These are phyloP conservation scores for Axea sp. DNA, from an alignment of 2,888 invertebrate genomes.

Conservation along the genomic window DNA sequence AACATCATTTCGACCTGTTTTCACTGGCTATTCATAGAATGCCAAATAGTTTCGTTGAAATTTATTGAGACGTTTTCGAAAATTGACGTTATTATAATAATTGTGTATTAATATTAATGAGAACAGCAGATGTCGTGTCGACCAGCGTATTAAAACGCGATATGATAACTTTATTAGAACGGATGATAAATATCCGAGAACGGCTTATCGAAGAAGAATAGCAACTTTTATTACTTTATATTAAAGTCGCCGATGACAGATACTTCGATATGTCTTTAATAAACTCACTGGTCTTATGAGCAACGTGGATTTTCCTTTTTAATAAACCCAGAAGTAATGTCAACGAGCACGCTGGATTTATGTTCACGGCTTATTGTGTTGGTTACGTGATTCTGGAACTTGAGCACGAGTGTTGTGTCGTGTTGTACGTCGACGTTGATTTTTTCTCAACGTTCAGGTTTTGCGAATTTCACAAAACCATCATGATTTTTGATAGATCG, in stretches of 20 bases:
- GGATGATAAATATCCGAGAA: slow-evolving; percentile 19
- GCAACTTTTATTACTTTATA: slow-evolving; percentile 43
- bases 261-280: slow-evolving; percentile 49
- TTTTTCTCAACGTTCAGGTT: too few species aligned
- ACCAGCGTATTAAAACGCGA: slow-evolving; percentile 23
- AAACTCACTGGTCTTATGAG: slow-evolving; percentile 19
- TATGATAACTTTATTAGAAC: slow-evolving; percentile 47
- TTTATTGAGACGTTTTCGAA: slow-evolving; percentile 41
- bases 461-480: too few species aligned
- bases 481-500: too few species aligned
- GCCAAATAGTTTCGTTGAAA: slow-evolving; percentile 5
- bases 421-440: too few species aligned
- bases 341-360: slow-evolving; percentile 27
- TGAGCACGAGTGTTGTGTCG: too few species aligned
- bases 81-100: slow-evolving; percentile 26
- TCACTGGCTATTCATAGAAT: slow-evolving; percentile 12
- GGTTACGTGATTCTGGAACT: slow-evolving; percentile 1
- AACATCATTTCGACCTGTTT: slow-evolving; percentile 28
- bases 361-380: slow-evolving; percentile 1
- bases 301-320: slow-evolving; percentile 33
- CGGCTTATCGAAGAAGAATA: slow-evolving; percentile 44
- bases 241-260: slow-evolving; percentile 50
- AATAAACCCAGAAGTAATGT: slow-evolving; percentile 40
- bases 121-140: slow-evolving; percentile 28
- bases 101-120: slow-evolving; percentile 39